Conservation (phyloP, 2,113 vertebrate genomes). For the Calidris pugnax region DNA sequence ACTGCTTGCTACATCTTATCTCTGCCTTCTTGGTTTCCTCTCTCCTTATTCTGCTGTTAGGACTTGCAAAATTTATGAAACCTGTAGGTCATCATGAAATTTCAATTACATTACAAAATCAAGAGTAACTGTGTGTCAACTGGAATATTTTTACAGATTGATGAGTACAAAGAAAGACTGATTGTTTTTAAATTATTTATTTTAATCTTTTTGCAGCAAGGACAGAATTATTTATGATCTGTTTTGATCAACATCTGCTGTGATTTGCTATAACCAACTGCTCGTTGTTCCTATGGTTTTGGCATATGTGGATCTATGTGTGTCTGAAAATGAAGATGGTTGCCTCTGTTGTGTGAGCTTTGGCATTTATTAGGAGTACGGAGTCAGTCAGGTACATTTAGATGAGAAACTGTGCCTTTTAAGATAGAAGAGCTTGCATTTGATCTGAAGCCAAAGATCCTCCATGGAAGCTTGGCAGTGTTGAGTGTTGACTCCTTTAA, state of each 20-base stretch:
- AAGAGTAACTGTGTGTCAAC: neutral
- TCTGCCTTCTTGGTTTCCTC: neutral
- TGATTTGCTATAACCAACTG: neutral
- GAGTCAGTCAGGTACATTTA: neutral
- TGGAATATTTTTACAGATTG: neutral
- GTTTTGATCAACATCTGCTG: neutral
- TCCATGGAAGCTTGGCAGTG: neutral
- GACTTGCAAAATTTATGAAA: conserved; percentile 11
- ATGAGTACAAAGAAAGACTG: neutral
- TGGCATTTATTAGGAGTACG: neutral
- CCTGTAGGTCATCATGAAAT: conserved; percentile 20
- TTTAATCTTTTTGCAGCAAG: neutral
- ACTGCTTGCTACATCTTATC: neutral
- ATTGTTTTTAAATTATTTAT: neutral
- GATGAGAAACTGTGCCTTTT: neutral
- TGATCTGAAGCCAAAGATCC: conserved; percentile 14
- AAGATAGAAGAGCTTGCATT: neutral
- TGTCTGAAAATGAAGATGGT: neutral
- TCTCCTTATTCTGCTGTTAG: neutral
- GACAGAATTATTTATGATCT: neutral
- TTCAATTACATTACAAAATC: neutral
- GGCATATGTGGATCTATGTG: neutral
- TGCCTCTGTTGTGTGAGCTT: neutral
- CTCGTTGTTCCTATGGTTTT: neutral
- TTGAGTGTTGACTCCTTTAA: neutral